Evolutionary conservation across 2,797 vertebrate genomes (phyloP).

Genomic region (Helicolenus hilgendorfi): DNA sequence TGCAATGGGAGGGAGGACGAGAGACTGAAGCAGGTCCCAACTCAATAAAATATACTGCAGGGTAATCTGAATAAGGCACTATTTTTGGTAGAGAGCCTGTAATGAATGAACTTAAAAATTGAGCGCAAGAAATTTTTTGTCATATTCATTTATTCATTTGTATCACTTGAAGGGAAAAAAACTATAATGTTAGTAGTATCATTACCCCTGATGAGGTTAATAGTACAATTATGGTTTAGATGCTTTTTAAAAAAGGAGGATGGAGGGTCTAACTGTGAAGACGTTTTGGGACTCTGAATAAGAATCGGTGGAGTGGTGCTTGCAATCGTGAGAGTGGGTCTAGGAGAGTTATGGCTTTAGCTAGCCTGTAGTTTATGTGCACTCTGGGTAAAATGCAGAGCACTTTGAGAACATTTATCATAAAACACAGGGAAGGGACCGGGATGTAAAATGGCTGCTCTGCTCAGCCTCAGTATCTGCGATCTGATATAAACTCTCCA

Average conservation of each 20-base stretch:
- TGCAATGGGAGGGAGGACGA: not conserved
- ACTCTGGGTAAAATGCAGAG: slow-evolving; percentile 88
- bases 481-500: slow-evolving; percentile 83
- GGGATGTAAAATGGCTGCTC: slow-evolving; percentile 85
- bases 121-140: not conserved
- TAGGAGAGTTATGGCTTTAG: slow-evolving; percentile 84
- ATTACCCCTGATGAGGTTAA: slow-evolving; percentile 10
- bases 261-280: slow-evolving; percentile 21
- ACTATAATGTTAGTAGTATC: not conserved
- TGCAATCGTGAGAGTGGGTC: slow-evolving; percentile 80
- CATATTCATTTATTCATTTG: not conserved
- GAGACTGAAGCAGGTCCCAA: not conserved
- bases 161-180: not conserved
- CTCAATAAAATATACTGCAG: not conserved
- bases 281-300: slow-evolving; percentile 66
- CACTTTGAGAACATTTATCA: slow-evolving; percentile 90
- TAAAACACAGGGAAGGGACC: slow-evolving; percentile 85
- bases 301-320: slow-evolving; percentile 72
- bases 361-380: slow-evolving; percentile 86
- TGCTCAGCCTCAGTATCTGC: slow-evolving; percentile 77
- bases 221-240: slow-evolving; percentile 2
- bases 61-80: not conserved
- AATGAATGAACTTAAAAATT: not conserved
- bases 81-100: not conserved
- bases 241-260: not conserved